Conservation (phyloP, 2,888 invertebrate species). For the Griposia aprilina region DNA sequence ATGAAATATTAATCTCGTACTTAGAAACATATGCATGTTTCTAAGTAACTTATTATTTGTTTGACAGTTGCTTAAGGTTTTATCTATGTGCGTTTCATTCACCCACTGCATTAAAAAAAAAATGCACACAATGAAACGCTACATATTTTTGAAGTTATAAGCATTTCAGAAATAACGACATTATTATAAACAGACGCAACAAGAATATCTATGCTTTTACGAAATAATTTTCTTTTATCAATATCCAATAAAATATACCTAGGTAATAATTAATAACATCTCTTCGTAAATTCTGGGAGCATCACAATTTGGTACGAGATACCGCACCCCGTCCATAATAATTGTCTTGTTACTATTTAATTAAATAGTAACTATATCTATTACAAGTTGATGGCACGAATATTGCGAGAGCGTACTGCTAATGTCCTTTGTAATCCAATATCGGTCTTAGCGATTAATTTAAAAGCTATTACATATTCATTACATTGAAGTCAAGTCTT, state of each 20-base stretch:
- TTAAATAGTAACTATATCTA: constrained; percentile 63
- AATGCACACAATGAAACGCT: no score
- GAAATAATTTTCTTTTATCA: constrained; percentile 15
- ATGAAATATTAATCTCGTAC: no score
- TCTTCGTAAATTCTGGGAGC: constrained; percentile 40
- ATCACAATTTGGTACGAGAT: constrained; percentile 47
- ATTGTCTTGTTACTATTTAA: constrained; percentile 62
- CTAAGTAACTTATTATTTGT: not conserved
- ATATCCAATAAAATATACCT: constrained; percentile 23
- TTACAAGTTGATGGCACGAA: constrained; percentile 53
- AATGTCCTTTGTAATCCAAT: constrained; percentile 64
- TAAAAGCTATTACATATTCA: constrained; percentile 70
- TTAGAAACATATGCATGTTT: no score
- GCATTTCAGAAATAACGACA: not conserved
- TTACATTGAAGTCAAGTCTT: constrained; percentile 58
- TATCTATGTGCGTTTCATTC: no score
- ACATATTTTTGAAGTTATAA: not conserved
- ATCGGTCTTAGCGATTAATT: constrained; percentile 61
- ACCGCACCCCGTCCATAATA: constrained; percentile 52
- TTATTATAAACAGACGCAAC: not conserved
- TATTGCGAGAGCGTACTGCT: constrained; percentile 45
- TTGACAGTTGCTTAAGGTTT: not conserved
- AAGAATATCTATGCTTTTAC: not conserved
- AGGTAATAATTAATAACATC: constrained; percentile 27
- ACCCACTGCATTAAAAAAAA: no score